Evolutionary conservation across 2,797 vertebrate genomes (phyloP).

Genomic region (Artibeus lituratus): DNA sequence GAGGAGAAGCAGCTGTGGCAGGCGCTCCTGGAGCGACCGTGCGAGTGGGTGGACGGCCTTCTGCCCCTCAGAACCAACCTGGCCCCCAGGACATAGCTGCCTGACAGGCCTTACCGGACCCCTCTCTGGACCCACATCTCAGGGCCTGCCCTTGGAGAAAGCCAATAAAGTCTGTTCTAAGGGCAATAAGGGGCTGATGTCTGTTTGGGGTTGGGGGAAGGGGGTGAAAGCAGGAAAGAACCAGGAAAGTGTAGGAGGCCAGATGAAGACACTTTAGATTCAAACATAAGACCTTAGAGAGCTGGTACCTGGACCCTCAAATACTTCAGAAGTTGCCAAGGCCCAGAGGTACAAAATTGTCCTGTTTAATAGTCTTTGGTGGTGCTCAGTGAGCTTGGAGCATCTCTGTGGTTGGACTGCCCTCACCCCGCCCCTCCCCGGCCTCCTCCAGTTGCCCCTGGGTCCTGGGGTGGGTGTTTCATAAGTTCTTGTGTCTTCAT

Average conservation of each 20-base stretch:
- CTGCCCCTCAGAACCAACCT: slow-evolving; percentile 92
- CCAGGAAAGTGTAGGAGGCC: neutral
- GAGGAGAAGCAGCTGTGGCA: slow-evolving; percentile 90
- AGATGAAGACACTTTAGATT: neutral
- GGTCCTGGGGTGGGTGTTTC: neutral
- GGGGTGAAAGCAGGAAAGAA: neutral
- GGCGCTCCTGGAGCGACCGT: slow-evolving; percentile 87
- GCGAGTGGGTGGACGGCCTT: slow-evolving; percentile 89
- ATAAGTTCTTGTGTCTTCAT: neutral
- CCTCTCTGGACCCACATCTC: neutral
- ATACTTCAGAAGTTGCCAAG: neutral
- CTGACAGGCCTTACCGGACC: accelerated
- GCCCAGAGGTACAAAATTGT: neutral
- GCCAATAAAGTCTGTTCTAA: slow-evolving; percentile 65
- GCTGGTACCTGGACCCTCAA: neutral
- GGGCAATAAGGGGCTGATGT: neutral
- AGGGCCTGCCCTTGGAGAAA: neutral
- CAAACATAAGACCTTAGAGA: neutral
- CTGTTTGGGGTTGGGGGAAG: neutral
- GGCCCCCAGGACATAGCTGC: slow-evolving; percentile 75
- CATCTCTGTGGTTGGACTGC: neutral
- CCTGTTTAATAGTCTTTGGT: slow-evolving; percentile 33
- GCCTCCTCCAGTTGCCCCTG: neutral
- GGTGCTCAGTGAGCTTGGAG: neutral
- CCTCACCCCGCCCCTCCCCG: neutral